A percentile compares a stretch with the other conserved stretches of the same genome.
phyloP scores from a whole-genome alignment of 2,113 vertebrate genomes.

The Motacilla tschutschensis region DNA sequence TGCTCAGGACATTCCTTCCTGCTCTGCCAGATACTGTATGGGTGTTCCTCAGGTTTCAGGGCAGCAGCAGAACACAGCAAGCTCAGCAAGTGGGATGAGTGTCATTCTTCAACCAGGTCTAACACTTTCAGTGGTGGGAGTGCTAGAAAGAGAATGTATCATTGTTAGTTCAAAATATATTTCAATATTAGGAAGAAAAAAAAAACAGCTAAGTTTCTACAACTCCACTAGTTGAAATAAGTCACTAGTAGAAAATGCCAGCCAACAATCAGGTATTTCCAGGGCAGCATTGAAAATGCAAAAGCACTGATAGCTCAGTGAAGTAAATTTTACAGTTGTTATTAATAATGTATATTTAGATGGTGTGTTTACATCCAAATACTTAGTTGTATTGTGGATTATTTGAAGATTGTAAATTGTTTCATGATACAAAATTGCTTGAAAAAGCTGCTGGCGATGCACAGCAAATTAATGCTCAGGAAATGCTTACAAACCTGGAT shows the following conservation, averaged over 20 bases:
- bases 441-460: neutral
- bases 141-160: neutral
- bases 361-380: neutral
- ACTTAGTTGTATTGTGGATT: neutral
- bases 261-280: neutral
- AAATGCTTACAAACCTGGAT: neutral
- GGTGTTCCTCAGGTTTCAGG: conserved; percentile 26
- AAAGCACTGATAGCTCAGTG: neutral
- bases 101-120: neutral
- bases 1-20: neutral
- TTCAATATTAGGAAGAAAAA: neutral
- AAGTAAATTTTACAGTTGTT: neutral
- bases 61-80: neutral
- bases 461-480: neutral
- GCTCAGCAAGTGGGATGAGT: neutral
- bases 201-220: neutral
- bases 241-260: neutral
- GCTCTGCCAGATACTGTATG: neutral
- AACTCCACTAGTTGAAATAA: neutral
- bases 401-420: neutral
- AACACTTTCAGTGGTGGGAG: neutral
- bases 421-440: neutral
- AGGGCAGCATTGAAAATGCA: neutral
- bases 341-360: neutral
- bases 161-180: neutral